Percentiles rank a stretch among this genome's conserved stretches.
phyloP scores from a whole-genome alignment of 1,140 invertebrate genomes.

The Cydia strobilella region DNA sequence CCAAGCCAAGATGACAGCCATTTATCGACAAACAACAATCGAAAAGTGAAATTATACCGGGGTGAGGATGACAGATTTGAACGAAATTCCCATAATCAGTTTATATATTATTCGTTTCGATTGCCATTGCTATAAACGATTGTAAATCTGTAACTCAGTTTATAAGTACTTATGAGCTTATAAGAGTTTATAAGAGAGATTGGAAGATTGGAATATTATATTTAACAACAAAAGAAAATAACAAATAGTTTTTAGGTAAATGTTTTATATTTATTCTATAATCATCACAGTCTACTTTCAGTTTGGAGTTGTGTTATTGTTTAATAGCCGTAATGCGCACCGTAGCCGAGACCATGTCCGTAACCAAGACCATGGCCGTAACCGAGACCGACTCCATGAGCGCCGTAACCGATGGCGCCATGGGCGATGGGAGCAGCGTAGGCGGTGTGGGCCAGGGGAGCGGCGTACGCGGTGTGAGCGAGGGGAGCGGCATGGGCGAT shows the following conservation, averaged over 20 bases:
- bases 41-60: no score
- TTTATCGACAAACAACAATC: no score
- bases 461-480: slow-evolving; percentile 32
- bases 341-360: slow-evolving; percentile 29
- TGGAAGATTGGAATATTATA: not conserved
- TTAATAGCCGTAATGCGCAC: slow-evolving; percentile 14
- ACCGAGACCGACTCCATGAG: not conserved
- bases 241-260: not conserved
- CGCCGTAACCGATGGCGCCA: slow-evolving; percentile 31
- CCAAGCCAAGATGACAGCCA: no score
- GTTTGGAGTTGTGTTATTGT: slow-evolving; percentile 7
- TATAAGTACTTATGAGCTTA: no score
- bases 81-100: no score
- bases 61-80: no score
- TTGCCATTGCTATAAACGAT: no score
- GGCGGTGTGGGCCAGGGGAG: slow-evolving; percentile 31
- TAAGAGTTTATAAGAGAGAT: no score
- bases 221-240: not conserved
- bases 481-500: slow-evolving; percentile 27
- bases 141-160: not conserved
- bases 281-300: slow-evolving; percentile 20
- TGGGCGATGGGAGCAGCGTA: slow-evolving; percentile 32
- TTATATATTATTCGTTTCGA: no score
- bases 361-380: slow-evolving; percentile 31
- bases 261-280: slow-evolving; percentile 1